Conservation (phyloP, 2,888 invertebrate species). For the Eledona agricola region DNA sequence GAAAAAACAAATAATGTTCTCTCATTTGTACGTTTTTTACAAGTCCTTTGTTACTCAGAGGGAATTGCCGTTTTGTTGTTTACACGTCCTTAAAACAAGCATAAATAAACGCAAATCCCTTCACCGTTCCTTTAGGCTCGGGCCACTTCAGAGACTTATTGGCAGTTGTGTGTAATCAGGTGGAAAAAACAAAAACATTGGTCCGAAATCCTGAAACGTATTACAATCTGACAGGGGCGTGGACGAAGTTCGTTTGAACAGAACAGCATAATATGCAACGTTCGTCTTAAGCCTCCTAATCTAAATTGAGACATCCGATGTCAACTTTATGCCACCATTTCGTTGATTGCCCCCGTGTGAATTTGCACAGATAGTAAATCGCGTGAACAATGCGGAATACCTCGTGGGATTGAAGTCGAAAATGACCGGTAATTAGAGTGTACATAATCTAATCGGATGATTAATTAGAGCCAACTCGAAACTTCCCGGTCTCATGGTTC, state of each 20-base stretch:
- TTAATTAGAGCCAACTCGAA: conserved; percentile 3
- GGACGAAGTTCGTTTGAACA: too few relatives aligned
- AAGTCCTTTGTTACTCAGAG: conserved; percentile 3
- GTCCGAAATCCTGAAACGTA: conserved; percentile 8
- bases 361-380: conserved; percentile 17
- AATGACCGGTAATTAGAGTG: conserved; percentile 12
- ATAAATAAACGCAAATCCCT: conserved; percentile 12
- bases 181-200: conserved; percentile 14
- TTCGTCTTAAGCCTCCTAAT: too few relatives aligned
- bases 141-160: conserved; percentile 7
- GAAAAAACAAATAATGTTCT: conserved; percentile 15
- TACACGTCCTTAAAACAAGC: conserved; percentile 2
- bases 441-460: conserved; percentile 1
- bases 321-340: conserved; percentile 13
- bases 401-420: conserved; percentile 15
- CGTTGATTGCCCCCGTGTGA: conserved; percentile 24
- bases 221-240: too few relatives aligned
- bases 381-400: conserved; percentile 15
- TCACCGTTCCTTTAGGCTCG: background rate
- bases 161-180: conserved; percentile 10
- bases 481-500: background rate
- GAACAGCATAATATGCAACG: too few relatives aligned
- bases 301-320: conserved; percentile 12
- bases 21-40: conserved; percentile 4
- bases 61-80: conserved; percentile 9